Evolutionary conservation across 2,888 invertebrate species (phyloP), one percentile per base, ranked within the genome.

Genomic region (Dryobota labecula): DNA sequence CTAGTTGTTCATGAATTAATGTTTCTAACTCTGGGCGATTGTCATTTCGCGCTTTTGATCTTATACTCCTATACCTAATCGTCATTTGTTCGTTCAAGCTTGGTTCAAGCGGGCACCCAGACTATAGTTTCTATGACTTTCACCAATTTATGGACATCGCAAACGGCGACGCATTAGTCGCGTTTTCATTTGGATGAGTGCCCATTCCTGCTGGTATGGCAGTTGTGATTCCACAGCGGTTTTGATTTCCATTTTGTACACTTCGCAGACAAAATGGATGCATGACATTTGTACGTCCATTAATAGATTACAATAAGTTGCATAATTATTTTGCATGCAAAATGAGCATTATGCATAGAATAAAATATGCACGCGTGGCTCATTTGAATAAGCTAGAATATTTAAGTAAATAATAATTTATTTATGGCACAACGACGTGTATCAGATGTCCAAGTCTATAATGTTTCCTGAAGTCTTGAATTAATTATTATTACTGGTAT

Each of bases 171-270:
- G 68, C 47, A 36, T 20, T 67, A 36, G 36, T 73, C 69, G 24
- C 15, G 24, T 57, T 73, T 56, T 76, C 49, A 76, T 73, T 73
- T 73, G 73, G 74, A 70, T n/a, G 45, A 70, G 77, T 77, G 71
- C 78, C 77, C 77, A 70, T 77, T 61, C 2, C 47, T n/a, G 53
- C 53, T 47, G 58, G 27, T 45, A 58, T 24, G 47, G 54, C 41
- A 54, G 15, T 15, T 56, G 47, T 38, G 43, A 56, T 58, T 78
- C 49, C n/a, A 51, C 7, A 27, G n/a, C n/a, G 11, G 15, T 54
- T 62, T 47, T 38, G 20, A 38, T 51, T 67, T 51, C 8, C 8
- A 53, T 58, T 58, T 73, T 54, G 49, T 43, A 71, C 20, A 36
- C 20, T 43, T 33, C 27, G 7, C 13, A 51, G n/a, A 62, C 27